phyloP scores from a whole-genome alignment of 2,113 vertebrate genomes.

The Trachemys scripta region DNA sequence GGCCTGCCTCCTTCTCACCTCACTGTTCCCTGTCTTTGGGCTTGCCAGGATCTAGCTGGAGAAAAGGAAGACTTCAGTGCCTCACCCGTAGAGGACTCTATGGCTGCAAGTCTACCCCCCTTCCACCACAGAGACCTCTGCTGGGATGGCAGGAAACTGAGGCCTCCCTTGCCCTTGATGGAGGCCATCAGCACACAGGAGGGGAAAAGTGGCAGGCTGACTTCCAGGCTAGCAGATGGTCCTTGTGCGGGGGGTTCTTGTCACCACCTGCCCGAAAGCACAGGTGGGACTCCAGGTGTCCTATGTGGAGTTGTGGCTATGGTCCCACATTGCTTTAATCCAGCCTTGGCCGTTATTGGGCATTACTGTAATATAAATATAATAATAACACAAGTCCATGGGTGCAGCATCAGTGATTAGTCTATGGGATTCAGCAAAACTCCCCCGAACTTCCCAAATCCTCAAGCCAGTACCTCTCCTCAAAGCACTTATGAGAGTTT shows the following conservation, averaged over 20 bases:
- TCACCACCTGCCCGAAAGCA: neutral
- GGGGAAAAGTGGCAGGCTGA: neutral
- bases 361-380: accelerated
- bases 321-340: neutral
- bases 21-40: accelerated
- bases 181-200: accelerated
- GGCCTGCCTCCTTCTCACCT: accelerated
- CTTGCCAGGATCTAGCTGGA: accelerated
- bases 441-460: neutral
- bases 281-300: neutral
- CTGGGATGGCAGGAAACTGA: accelerated
- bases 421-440: accelerated
- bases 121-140: neutral
- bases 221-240: accelerated
- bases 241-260: accelerated
- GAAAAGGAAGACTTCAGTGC: neutral
- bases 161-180: accelerated
- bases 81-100: too few relatives aligned
- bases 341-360: neutral
- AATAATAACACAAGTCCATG: neutral
- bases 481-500: neutral
- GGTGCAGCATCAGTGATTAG: neutral
- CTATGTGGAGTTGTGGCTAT: neutral
- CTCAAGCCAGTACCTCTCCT: neutral
- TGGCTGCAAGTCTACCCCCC: accelerated